These are phyloP conservation scores for Acleris emargana DNA, from an alignment of 2,888 invertebrate species.

Conservation along the genomic window DNA sequence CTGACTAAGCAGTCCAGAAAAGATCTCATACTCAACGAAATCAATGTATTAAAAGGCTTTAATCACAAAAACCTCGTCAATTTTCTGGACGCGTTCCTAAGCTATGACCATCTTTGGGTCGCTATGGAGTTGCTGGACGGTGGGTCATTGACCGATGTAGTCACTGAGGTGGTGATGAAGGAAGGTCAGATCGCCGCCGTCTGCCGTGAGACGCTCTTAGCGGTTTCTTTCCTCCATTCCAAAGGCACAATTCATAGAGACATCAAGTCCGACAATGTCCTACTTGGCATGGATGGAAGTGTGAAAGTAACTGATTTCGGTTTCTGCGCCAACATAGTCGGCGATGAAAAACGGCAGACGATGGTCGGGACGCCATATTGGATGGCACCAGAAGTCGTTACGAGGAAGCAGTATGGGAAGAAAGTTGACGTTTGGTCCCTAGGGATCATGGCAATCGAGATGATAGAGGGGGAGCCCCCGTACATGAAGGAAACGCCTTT, in stretches of 20 bases:
- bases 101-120: slow-evolving; percentile 97
- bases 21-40: slow-evolving; percentile 97
- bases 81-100: slow-evolving; percentile 96
- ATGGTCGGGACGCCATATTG: slow-evolving; percentile 99
- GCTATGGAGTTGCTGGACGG: slow-evolving; percentile 98
- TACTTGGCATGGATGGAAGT: slow-evolving; percentile 95
- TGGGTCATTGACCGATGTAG: slow-evolving; percentile 98
- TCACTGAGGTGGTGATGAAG: slow-evolving; percentile 98
- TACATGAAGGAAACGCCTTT: slow-evolving; percentile 97
- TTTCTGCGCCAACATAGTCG: slow-evolving; percentile 98
- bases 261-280: slow-evolving; percentile 98
- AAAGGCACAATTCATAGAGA: slow-evolving; percentile 97
- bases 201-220: slow-evolving; percentile 92
- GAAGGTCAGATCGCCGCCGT: slow-evolving; percentile 98
- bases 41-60: slow-evolving; percentile 94
- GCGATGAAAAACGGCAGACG: slow-evolving; percentile 97
- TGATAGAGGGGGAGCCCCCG: slow-evolving; percentile 97
- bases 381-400: slow-evolving; percentile 99
- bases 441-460: slow-evolving; percentile 98
- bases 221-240: slow-evolving; percentile 94
- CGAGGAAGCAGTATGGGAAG: slow-evolving; percentile 96
- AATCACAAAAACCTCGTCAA: slow-evolving; percentile 98
- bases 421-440: slow-evolving; percentile 97
- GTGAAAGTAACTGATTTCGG: slow-evolving; percentile 98
- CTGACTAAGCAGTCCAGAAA: slow-evolving; percentile 97